Evolutionary conservation across 2,113 vertebrate genomes (phyloP), one percentile per base, ranked within the genome.

Genomic region (Alaudala cheleensis): DNA sequence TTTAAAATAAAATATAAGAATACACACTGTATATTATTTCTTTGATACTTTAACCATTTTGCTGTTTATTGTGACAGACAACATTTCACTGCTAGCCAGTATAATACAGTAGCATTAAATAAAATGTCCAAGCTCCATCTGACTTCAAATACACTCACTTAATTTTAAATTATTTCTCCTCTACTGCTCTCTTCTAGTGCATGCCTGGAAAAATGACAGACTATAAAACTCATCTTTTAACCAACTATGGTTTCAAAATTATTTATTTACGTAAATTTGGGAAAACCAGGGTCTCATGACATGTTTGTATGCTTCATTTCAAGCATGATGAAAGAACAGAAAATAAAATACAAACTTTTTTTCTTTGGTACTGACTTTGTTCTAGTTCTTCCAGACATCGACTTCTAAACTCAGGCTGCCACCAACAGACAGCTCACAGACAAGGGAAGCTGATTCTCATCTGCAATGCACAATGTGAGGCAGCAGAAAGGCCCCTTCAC

Each of bases 381-480:
- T 92, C 88, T 74, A 78, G 72, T 66, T 62, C 76, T 58, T 66
- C 60, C 90, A 95, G 88, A 14, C 74, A 40, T 18, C 15, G 2
- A 95, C 96, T 96, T 95, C 42, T 96, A 95, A 97, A 97, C 81
- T 88, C 95, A 95, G 91, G 95, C 94, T 97, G 97, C 97, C 97
- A 97, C 96, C 97, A 97, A 92, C 78, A 98, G 96, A 97, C 96
- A 95, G 92, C 93, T 96, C 7, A 25, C 40, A 82, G 96, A 71
- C 94, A 94, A 22, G 60, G 29, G 82, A 78, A 81, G 90, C 73
- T 83, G 81, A 76, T 72, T 76, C 7, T 81, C 82, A 47, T 92
- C 88, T 90, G 93, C 86, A 80, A 19, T 17, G 76, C 90, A 71
- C 53, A 33, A 62, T 7, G 19, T 29, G 44, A 86, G 69, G 86